Percentiles rank a stretch among this genome's conserved stretches.
Conservation (phyloP, 2,888 invertebrate genomes). For the Eupithecia exiguata region DNA sequence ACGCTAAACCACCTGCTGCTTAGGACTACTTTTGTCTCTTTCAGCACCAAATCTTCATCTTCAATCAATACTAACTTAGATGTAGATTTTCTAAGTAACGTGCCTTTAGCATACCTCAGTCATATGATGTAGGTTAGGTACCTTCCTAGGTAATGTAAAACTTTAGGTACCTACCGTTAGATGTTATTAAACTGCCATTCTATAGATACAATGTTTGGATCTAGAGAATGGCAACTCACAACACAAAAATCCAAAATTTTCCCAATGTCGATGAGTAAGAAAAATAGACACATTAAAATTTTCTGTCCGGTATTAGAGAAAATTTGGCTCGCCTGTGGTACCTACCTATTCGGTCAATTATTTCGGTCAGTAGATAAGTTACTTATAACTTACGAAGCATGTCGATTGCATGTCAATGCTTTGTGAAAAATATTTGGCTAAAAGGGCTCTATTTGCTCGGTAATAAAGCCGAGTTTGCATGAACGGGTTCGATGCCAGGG, state of each 20-base stretch:
- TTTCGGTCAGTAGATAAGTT: constrained; percentile 26
- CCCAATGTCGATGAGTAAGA: neutral
- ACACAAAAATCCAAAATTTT: neutral
- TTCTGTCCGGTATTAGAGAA: neutral
- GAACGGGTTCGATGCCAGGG: constrained; percentile 60
- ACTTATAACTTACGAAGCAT: constrained; percentile 30
- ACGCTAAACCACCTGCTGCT: constrained; percentile 13
- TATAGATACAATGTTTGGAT: too few relatives aligned
- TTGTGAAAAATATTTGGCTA: constrained; percentile 47
- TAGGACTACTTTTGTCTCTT: too few relatives aligned
- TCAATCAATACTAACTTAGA: too few relatives aligned
- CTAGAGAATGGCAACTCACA: too few relatives aligned
- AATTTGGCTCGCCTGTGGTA: neutral
- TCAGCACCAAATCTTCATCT: too few relatives aligned
- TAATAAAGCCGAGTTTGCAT: constrained; percentile 57
- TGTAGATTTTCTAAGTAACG: too few relatives aligned
- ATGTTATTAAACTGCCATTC: too few relatives aligned
- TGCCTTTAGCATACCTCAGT: too few relatives aligned
- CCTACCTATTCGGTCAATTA: constrained; percentile 16
- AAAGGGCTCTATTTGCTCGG: constrained; percentile 44
- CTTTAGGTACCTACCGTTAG: too few relatives aligned
- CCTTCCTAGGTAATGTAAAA: too few relatives aligned
- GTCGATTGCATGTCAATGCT: constrained; percentile 45
- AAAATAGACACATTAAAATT: neutral
- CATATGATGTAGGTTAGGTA: too few relatives aligned